These are phyloP conservation scores for Tiliqua scincoides DNA, from an alignment of 2,113 vertebrate genomes.

Conservation along the genomic window DNA sequence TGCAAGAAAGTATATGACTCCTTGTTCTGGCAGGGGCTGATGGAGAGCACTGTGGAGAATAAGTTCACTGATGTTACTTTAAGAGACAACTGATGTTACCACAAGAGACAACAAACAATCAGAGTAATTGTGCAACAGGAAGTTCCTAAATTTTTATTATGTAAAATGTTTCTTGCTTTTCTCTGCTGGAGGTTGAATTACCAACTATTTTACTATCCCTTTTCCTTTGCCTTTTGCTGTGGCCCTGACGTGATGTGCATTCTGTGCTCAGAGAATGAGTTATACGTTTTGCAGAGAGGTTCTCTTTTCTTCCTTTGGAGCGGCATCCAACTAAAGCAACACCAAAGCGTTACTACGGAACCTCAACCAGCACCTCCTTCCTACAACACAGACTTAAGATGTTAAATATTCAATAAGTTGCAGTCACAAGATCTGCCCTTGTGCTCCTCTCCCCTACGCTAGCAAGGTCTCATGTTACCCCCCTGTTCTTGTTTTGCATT, in stretches of 20 bases:
- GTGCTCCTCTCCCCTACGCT: not conserved
- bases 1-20: not conserved
- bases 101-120: not conserved
- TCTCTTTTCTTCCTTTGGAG: not conserved
- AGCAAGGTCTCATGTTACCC: conserved; percentile 44
- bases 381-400: not conserved
- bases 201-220: no score
- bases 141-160: not conserved
- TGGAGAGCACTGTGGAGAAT: no score
- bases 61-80: not conserved
- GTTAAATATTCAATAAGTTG: conserved; percentile 51
- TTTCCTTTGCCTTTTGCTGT: no score
- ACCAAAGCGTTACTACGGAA: not conserved
- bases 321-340: not conserved
- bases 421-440: conserved; percentile 41
- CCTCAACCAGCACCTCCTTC: rapidly evolving
- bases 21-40: not conserved
- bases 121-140: not conserved
- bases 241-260: no score
- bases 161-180: not conserved
- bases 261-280: not conserved
- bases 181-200: not conserved
- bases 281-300: not conserved
- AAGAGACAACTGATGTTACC: no score
- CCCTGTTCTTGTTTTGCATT: not conserved